Conservation (phyloP, 2,113 vertebrate species). For the Anthoscopus minutus region DNA sequence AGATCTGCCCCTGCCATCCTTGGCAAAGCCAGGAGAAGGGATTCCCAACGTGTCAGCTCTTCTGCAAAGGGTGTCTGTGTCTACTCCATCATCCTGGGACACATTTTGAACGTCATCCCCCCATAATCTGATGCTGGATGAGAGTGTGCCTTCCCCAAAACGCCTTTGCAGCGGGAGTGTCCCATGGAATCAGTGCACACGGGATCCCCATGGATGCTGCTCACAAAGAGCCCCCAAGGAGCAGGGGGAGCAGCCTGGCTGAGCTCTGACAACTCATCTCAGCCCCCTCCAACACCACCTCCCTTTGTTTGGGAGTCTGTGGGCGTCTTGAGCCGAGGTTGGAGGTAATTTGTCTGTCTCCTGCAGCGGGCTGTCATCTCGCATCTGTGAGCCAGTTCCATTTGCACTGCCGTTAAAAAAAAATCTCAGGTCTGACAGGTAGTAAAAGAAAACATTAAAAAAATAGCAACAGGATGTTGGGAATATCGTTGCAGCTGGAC, state of each 20-base stretch:
- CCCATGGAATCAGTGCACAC: fast-evolving
- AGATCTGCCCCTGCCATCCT: background rate
- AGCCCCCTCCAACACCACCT: background rate
- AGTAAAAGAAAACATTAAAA: background rate
- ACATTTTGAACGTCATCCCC: background rate
- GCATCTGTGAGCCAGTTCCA: conserved; percentile 53
- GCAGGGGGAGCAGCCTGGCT: background rate
- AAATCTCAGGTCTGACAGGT: conserved; percentile 60
- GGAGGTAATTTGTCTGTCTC: conserved; percentile 64
- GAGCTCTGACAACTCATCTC: background rate
- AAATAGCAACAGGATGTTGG: background rate
- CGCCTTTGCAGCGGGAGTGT: background rate
- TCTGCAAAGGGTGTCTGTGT: background rate
- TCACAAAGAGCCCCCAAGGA: background rate
- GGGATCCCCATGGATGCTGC: fast-evolving
- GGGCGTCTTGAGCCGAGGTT: background rate
- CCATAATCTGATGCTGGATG: fast-evolving
- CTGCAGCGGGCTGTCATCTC: conserved; percentile 61
- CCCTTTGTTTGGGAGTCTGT: conserved; percentile 35
- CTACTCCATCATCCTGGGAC: background rate
- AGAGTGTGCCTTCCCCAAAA: fast-evolving
- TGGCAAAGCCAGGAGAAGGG: background rate
- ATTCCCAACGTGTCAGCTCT: background rate
- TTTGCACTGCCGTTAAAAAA: conserved; percentile 33
- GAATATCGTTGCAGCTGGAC: background rate